Conservation (phyloP, 2,888 invertebrate genomes). For the Eueremaeus valkanovi region DNA sequence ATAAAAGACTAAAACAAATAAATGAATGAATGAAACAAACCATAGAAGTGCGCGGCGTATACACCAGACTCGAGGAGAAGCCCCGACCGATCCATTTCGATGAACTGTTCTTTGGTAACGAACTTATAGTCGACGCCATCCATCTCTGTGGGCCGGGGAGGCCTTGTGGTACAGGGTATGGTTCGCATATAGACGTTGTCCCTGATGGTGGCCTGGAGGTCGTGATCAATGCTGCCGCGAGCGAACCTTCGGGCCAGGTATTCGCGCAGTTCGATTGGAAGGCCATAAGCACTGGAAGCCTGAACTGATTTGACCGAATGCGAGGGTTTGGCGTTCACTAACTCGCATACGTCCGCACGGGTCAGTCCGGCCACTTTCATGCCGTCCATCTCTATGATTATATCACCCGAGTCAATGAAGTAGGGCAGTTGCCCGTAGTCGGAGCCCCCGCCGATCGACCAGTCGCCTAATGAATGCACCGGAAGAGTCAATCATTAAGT, state of each 20-base stretch:
- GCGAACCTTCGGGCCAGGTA: conserved; percentile 60
- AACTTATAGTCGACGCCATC: conserved; percentile 63
- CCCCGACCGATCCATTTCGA: conserved; percentile 58
- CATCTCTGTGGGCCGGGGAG: conserved; percentile 58
- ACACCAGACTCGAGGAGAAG: conserved; percentile 62
- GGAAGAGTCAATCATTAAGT: neutral
- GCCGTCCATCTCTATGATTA: conserved; percentile 58
- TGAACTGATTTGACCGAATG: conserved; percentile 40
- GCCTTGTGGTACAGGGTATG: conserved; percentile 55
- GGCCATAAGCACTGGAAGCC: conserved; percentile 32
- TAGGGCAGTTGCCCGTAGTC: conserved; percentile 44
- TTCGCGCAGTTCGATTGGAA: conserved; percentile 55
- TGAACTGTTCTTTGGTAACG: conserved; percentile 59
- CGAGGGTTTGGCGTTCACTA: conserved; percentile 28
- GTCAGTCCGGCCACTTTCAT: conserved; percentile 60
- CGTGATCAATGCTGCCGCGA: conserved; percentile 60
- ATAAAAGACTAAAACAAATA: neutral
- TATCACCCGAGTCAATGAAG: conserved; percentile 51
- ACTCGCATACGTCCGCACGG: conserved; percentile 55
- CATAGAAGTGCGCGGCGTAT: conserved; percentile 58
- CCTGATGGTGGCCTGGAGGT: conserved; percentile 62
- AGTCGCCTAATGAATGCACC: conserved; percentile 33
- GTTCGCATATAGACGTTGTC: conserved; percentile 63
- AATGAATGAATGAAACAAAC: conserved; percentile 15
- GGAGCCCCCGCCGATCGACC: conserved; percentile 42